phyloP scores from a whole-genome alignment of 2,888 invertebrate species.

The Mesopsocus fuscifrons region DNA sequence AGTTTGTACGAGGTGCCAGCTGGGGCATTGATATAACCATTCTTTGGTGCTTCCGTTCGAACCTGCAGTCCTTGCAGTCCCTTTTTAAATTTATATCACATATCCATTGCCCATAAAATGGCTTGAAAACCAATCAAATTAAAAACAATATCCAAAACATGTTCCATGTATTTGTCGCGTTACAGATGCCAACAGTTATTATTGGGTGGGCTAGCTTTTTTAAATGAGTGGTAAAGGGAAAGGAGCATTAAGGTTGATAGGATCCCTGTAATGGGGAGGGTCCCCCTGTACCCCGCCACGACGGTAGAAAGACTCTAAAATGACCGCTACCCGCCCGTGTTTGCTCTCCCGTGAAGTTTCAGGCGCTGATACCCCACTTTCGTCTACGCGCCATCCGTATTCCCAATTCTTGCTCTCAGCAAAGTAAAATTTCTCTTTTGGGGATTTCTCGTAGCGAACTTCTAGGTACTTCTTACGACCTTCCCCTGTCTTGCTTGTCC shows the following conservation, averaged over 20 bases:
- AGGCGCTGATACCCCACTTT: background rate
- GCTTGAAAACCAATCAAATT: no score
- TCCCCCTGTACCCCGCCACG: background rate
- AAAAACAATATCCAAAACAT: no score
- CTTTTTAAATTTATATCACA: no score
- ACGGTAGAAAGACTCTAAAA: conserved; percentile 3
- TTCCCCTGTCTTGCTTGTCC: background rate
- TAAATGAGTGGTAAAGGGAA: background rate
- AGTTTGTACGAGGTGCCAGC: no score
- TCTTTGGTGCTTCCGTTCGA: no score
- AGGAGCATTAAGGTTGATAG: conserved; percentile 3
- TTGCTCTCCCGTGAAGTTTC: background rate
- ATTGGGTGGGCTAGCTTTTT: no score
- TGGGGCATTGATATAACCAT: no score
- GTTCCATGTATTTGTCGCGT: no score
- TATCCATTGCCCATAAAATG: no score
- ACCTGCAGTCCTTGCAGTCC: no score
- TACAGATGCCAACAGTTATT: no score
- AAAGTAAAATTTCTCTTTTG: conserved; percentile 3
- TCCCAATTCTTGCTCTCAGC: conserved; percentile 3
- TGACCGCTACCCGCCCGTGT: background rate
- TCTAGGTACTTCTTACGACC: background rate
- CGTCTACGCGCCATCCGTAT: conserved; percentile 5
- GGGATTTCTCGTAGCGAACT: background rate
- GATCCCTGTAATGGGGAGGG: conserved; percentile 1